Conservation (phyloP, 1,140 invertebrate species). For the Drosophila auraria region DNA sequence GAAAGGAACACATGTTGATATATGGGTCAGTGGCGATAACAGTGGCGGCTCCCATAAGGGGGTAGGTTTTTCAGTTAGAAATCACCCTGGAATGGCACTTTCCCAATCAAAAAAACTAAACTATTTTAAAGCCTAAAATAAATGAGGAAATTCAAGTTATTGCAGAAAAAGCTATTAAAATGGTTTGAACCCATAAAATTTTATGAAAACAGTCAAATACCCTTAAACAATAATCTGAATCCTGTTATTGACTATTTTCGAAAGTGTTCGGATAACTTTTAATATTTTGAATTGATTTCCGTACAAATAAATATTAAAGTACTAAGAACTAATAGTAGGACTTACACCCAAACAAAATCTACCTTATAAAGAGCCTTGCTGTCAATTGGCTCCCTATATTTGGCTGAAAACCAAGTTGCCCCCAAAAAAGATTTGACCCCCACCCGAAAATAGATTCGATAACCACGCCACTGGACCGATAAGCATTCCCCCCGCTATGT, state of each 20-base stretch:
- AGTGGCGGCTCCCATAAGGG: neutral
- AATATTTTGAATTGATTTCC: neutral
- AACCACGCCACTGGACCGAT: constrained; percentile 19
- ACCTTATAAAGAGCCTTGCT: neutral
- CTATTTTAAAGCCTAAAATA: no score
- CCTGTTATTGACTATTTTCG: neutral
- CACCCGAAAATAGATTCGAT: neutral
- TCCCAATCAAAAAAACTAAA: no score
- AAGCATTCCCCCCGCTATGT: constrained; percentile 19
- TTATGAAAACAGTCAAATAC: no score
- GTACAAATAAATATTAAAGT: neutral
- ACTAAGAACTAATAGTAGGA: neutral
- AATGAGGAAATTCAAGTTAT: no score
- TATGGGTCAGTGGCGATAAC: constrained; percentile 68
- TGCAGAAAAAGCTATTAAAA: no score
- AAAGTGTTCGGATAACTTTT: neutral
- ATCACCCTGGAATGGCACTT: no score
- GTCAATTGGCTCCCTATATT: neutral
- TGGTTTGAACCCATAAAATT: no score
- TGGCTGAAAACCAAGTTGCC: neutral
- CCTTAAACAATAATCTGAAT: no score
- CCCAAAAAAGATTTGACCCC: neutral
- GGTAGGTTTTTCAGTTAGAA: neutral
- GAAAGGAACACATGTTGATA: constrained; percentile 75
- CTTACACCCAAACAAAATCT: no score